These are phyloP conservation scores for Micromys minutus DNA, from an alignment of 2,113 vertebrate species.

Conservation along the genomic window DNA sequence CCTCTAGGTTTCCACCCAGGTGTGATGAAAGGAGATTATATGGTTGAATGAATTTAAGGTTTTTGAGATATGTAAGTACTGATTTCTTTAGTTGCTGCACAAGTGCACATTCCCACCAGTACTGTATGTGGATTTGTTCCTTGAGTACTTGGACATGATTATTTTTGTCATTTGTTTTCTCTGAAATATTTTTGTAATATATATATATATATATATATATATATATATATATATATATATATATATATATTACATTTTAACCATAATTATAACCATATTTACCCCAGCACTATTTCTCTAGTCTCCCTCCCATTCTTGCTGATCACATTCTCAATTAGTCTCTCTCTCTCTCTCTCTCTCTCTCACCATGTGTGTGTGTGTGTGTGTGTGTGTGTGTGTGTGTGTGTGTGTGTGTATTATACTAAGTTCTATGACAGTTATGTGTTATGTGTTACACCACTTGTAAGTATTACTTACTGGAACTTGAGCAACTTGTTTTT, in stretches of 20 bases:
- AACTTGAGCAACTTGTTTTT: background rate
- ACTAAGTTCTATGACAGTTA: background rate
- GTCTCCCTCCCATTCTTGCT: background rate
- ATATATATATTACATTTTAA: too few species aligned
- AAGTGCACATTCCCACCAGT: background rate
- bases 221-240: too few species aligned
- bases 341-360: background rate
- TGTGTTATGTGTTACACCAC: background rate
- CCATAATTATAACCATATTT: background rate
- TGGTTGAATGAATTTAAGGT: too few species aligned
- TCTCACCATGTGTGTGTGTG: too few species aligned
- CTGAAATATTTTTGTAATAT: background rate
- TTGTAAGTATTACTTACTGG: background rate
- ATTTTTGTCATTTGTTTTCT: background rate
- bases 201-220: background rate
- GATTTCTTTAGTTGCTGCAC: background rate
- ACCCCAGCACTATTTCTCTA: background rate
- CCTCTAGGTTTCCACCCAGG: background rate
- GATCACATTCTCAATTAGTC: background rate
- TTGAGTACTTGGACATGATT: background rate
- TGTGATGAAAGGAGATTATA: too few species aligned
- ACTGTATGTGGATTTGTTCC: background rate
- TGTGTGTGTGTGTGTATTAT: background rate
- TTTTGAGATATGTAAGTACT: background rate
- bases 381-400: background rate